These are phyloP conservation scores for Anagrus nilaparvatae DNA, from an alignment of 1,140 invertebrate genomes.

Conservation along the genomic window DNA sequence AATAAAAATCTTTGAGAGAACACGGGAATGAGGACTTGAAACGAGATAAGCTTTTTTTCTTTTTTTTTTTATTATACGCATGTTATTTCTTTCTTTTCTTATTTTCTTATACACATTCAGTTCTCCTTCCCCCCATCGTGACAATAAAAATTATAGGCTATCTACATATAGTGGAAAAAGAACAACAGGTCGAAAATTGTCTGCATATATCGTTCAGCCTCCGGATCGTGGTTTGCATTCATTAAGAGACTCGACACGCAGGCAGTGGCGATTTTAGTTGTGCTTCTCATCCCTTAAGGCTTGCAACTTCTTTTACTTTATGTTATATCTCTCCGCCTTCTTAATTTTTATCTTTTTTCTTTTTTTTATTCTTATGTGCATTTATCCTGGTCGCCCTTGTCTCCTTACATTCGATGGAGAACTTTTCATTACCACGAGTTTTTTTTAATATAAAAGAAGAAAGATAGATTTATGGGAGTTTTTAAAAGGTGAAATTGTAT, in stretches of 20 bases:
- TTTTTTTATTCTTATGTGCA: conserved; percentile 7
- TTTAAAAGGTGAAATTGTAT: too few species aligned
- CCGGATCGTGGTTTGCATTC: conserved; percentile 52
- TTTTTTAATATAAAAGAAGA: too few species aligned
- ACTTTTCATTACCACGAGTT: too few species aligned
- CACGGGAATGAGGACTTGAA: too few species aligned
- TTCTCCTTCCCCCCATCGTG: too few species aligned
- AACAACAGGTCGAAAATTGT: conserved; percentile 46
- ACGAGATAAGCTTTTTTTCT: too few species aligned
- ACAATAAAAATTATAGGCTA: conserved; percentile 58
- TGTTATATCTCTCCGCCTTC: neutral
- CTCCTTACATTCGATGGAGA: too few species aligned
- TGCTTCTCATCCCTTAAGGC: conserved; percentile 13
- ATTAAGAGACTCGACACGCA: conserved; percentile 51
- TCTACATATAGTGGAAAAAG: conserved; percentile 53
- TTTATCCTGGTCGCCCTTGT: neutral
- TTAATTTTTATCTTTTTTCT: conserved; percentile 10
- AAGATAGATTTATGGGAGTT: too few species aligned
- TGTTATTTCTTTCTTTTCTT: too few species aligned
- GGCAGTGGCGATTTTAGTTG: conserved; percentile 38
- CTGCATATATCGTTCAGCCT: conserved; percentile 25
- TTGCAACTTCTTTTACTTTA: neutral
- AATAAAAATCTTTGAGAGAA: too few species aligned
- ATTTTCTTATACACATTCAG: too few species aligned
- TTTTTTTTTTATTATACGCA: too few species aligned